Base-by-base conservation (phyloP, 2,888 invertebrate species). In the Epinotia brunnichana region DNA sequence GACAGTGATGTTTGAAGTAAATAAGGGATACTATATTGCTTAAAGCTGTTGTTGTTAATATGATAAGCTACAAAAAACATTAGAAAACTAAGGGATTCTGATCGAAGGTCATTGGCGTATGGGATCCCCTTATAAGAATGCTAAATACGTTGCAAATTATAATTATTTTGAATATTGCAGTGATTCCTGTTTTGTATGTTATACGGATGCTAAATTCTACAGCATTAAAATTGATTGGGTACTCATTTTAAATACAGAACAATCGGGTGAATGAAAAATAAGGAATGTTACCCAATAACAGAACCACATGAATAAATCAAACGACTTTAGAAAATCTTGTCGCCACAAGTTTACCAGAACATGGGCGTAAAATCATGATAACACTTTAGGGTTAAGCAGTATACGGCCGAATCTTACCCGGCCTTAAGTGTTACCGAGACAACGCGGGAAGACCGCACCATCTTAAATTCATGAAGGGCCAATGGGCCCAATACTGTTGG, bases 401-500 rank as follows among this genome's bases (percentile, higher is more conserved):
- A 77, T 76, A 79, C 78, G 76, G 80, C 79, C 79, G 84, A 88
- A 87, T 88, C 86, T 85, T 86, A 84, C 79, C 81, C 82, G 75
- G 74, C 76, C 80, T 82, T 85, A 86, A 87, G 83, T 85, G 85
- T 83, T 84, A 82, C 82, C 79, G 85, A 84, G 84, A 85, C 83
- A 83, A 83, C 81, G 78, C 78, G 80, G 78, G 74, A 78, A 78
- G 80, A 86, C 89, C 87, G 82, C 87, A 83, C 76, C 84, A 89
- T 90, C 85, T 87, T 87, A 86, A 87, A 90, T 90, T 89, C 89
- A 90, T 89, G 87, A 87, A 86, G 81, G 83, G 84, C 76, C 78
- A 75, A 57, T 13, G 62, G 67, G 39, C 56, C 71, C 56, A 64
- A 78, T 77, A 86, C 79, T 51, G 81, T 2, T 68, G 21, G 41